Conservation (phyloP, 2,888 invertebrate genomes). For the Orchestes rusci region DNA sequence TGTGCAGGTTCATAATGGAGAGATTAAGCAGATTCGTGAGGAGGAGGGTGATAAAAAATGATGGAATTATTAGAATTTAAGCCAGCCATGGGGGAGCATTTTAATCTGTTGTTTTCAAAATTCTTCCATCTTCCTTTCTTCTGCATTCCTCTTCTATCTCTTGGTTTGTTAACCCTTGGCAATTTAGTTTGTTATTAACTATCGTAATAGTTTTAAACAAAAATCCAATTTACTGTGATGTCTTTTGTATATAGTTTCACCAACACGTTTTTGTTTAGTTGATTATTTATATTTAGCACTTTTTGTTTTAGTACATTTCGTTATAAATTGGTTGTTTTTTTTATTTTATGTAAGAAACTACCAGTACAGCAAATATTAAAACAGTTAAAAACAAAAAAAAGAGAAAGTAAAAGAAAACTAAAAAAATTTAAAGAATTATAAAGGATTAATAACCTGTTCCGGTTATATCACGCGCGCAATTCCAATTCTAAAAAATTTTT, state of each 20-base stretch:
- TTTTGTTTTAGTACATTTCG: constrained; percentile 6
- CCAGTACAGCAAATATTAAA: not conserved
- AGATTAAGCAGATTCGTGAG: constrained; percentile 17
- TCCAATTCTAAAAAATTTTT: no score
- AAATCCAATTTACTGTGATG: constrained; percentile 15
- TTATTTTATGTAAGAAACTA: constrained; percentile 1
- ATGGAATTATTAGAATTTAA: not conserved
- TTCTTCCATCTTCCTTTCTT: no score
- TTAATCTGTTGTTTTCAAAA: no score
- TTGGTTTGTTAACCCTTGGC: no score
- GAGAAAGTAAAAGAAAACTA: no score
- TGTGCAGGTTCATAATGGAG: constrained; percentile 27
- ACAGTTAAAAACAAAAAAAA: constrained; percentile 5
- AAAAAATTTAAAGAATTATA: no score
- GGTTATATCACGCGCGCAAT: no score
- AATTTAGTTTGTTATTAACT: no score
- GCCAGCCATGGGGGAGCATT: no score
- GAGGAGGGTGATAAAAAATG: constrained; percentile 11
- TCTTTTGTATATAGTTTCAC: constrained; percentile 18
- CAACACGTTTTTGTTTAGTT: not conserved
- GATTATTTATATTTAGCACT: not conserved
- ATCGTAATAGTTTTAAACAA: no score
- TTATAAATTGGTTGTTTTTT: constrained; percentile 9
- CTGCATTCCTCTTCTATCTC: no score
- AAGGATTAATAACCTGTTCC: no score